A percentile compares a stretch with the other conserved stretches of the same genome.
phyloP scores from a whole-genome alignment of 2,888 invertebrate genomes.

The Syrista parreyssii region DNA sequence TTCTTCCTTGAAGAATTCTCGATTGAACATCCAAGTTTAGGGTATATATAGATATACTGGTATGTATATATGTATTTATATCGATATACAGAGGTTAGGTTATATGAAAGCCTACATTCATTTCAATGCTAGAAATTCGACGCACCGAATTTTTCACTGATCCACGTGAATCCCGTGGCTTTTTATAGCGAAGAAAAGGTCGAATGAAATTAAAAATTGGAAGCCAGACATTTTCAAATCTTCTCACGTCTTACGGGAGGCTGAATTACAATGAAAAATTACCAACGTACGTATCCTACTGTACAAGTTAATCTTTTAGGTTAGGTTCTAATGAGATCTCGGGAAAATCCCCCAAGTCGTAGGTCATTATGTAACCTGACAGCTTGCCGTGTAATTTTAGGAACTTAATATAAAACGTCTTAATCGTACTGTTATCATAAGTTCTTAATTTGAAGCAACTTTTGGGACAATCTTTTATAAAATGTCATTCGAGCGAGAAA shows the following conservation, averaged over 20 bases:
- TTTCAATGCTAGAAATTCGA: neutral
- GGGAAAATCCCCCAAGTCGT: neutral
- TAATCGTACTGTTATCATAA: neutral
- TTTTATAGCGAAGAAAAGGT: neutral
- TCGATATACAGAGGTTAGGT: neutral
- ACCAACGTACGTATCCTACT: neutral
- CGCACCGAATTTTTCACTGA: neutral
- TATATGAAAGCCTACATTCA: neutral
- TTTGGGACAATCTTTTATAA: neutral
- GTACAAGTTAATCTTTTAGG: neutral
- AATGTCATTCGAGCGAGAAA: no score
- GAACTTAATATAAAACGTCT: neutral
- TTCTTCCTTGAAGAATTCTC: no score
- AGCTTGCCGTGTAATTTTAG: neutral
- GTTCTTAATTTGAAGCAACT: neutral
- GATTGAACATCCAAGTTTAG: no score
- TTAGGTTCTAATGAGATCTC: neutral
- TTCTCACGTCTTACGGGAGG: neutral
- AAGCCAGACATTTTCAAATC: neutral
- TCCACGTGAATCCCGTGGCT: neutral
- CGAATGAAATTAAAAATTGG: neutral
- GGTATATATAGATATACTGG: neutral
- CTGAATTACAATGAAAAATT: neutral
- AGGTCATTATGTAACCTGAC: neutral
- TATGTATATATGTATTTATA: neutral